Base-by-base conservation (phyloP, 1,140 invertebrate genomes). In the Protaetia brevitarsis region DNA sequence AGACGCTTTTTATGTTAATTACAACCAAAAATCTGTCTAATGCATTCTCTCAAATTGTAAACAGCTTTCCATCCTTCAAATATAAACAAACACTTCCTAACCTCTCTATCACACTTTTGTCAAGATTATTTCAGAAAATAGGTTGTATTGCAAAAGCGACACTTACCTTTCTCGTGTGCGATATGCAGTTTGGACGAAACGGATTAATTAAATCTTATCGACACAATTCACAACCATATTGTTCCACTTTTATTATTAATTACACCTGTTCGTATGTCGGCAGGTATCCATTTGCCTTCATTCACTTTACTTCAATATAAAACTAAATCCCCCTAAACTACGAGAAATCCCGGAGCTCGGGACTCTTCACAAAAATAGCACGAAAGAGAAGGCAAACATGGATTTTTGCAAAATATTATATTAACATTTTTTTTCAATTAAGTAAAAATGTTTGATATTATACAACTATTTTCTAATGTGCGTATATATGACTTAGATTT, bases 251-350 rank as follows among this genome's bases (percentile, higher is more conserved):
- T 45, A 23, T 45, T 45, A 45, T 45, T 21, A 45, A 45, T 45
- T 45, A 45, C 41, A 45, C 41, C 41, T 45, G 41, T 45, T 45
- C 41, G 13, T 13, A 45, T 45, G 41, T 21, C 8, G 16, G 41
- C 41, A 45, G 41, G 41, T 45, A 45, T 45, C n/a, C 41, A 45
- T 45, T 45, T 45, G 41, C 41, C 16, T 45, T 45, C 23, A 21
- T 21, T 45, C 13, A 45, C 3, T 13, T 19, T 13, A 21, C 10
- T 13, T 19, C 4, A 19, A 45, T 21, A 21, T 21, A 45, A 45
- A 45, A 45, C 41, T 19, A 45, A 45, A 45, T 45, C 41, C 41
- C 41, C 41, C 41, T 45, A 45, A 45, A 45, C n/a, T 45, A 45
- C 41, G 41, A 45, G 23, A 45, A 21, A 21, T 45, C 41, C 19